Conservation (phyloP, 1,140 invertebrate genomes). For the Drosophila sturtevanti region DNA sequence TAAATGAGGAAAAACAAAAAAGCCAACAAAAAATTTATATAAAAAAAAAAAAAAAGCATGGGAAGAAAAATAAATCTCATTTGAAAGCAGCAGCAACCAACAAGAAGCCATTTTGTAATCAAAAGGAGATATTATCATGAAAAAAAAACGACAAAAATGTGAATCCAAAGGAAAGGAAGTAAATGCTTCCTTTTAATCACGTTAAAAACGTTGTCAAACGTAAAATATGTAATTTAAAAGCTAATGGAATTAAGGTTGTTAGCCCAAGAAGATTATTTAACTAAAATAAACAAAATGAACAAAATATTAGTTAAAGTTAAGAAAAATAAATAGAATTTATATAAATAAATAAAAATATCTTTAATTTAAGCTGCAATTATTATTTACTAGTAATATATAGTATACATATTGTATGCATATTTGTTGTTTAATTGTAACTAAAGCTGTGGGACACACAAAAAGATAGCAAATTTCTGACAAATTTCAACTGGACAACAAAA, state of each 20-base stretch:
- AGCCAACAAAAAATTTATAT: background rate
- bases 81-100: background rate
- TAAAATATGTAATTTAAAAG: background rate
- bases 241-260: slow-evolving; percentile 1
- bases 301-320: too few relatives aligned
- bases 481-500: background rate
- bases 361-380: too few relatives aligned
- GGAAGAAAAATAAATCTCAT: background rate
- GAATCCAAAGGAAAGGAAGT: background rate
- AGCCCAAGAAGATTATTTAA: too few relatives aligned
- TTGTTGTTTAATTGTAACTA: too few relatives aligned
- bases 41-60: background rate
- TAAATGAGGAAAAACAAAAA: background rate
- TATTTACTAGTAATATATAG: too few relatives aligned
- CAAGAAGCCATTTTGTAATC: background rate
- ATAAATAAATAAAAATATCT: too few relatives aligned
- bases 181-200: background rate
- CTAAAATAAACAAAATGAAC: too few relatives aligned
- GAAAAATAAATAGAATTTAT: too few relatives aligned
- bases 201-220: slow-evolving; percentile 2
- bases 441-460: background rate
- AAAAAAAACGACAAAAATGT: background rate
- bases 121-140: background rate
- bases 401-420: too few relatives aligned
- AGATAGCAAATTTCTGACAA: background rate